Evolutionary conservation across 2,113 vertebrate genomes (phyloP).

Genomic region (Peromyscus californicus): DNA sequence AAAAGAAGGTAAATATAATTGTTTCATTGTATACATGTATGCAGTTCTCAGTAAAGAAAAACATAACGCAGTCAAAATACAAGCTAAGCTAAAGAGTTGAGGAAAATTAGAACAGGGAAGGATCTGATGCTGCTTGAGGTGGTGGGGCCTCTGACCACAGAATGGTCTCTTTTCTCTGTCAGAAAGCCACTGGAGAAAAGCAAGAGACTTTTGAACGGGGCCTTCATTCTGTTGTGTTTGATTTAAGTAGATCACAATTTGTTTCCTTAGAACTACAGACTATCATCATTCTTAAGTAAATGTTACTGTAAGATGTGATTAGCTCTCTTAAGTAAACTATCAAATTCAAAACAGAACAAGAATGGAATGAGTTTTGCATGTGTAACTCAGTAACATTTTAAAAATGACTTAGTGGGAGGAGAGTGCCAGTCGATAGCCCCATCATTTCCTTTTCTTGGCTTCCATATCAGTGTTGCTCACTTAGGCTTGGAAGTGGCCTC

Average conservation of each 20-base stretch:
- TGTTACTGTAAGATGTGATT: conserved; percentile 31
- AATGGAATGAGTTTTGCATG: neutral
- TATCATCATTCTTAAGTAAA: conserved; percentile 15
- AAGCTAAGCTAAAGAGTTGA: neutral
- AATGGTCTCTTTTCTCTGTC: neutral
- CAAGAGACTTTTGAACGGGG: conserved; percentile 28
- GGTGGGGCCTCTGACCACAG: neutral
- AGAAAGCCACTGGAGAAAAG: neutral
- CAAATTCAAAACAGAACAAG: conserved; percentile 44
- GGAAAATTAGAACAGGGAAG: neutral
- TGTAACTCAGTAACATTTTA: conserved; percentile 24
- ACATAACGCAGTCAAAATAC: neutral
- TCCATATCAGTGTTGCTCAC: neutral
- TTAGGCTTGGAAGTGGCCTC: neutral
- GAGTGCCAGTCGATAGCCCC: neutral
- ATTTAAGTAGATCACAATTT: conserved; percentile 39
- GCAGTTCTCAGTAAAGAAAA: neutral
- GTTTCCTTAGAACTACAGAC: neutral
- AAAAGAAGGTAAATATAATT: neutral
- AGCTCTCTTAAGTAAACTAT: conserved; percentile 31
- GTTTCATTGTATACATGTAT: no score
- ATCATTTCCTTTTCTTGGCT: neutral
- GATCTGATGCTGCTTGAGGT: neutral
- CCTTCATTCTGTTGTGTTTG: conserved; percentile 10
- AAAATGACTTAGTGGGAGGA: conserved; percentile 50